Evolutionary conservation across 2,113 vertebrate species (phyloP), one percentile per base, ranked within the genome.

Genomic region (Conger conger): DNA sequence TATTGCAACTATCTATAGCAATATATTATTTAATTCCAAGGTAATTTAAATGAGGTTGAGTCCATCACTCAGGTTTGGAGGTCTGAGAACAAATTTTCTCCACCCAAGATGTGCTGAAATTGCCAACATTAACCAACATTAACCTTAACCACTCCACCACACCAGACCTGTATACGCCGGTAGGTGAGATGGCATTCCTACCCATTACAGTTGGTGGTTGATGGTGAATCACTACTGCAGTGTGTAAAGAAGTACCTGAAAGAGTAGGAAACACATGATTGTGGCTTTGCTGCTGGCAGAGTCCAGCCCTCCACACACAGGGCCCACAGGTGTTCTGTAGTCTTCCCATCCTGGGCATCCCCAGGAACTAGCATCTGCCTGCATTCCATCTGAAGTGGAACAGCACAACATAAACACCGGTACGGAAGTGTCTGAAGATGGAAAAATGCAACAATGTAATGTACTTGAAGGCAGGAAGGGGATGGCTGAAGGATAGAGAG

Each of bases 261-360:
- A 77, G 93, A 95, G 87, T 95, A 95, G 5, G 93, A 92, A 40
- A 95, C 89, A 89, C 95, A 95, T 2, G 85, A 37, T 37, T n/a
- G 27, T 85, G 79, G 53, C 36, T 78, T 79, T 80, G 84, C 37
- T 30, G 42, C 30, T 3, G 93, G 93, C 85, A 95, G 85, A 76
- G 92, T 91, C 93, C 94, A 94, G 86, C 92, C 90, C 79, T 94
- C 92, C 1, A 93, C 90, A 89, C 94, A 96, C 81, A 95, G 89
- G 85, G 90, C 84, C 94, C 93, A 95, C 35, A 86, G 82, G n/a
- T 50, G 83, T 79, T 83, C 86, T 68, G 88, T 78, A 76, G 40
- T 87, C 83, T 33, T 87, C 35, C 84, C 85, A 1, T 86, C 84
- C 86, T 86, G 84, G 87, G 89, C 35, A 87, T 88, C 83, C 77